Evolutionary conservation across 2,888 invertebrate genomes (phyloP).

Genomic region (Lithodes maja): DNA sequence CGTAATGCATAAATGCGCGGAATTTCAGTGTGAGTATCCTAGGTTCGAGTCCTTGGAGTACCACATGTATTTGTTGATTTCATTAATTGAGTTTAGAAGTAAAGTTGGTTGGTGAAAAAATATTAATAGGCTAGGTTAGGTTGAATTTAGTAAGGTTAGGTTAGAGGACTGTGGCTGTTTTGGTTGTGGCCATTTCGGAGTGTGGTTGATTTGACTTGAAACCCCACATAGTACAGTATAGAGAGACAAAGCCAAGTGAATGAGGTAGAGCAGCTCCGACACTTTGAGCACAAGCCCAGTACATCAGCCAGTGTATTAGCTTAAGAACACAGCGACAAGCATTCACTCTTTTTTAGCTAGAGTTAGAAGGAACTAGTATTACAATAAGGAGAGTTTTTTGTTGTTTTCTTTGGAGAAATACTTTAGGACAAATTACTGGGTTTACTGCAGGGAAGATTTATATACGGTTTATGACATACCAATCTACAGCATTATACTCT

Average conservation of each 20-base stretch:
- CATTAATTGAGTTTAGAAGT: too few relatives aligned
- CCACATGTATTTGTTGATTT: too few relatives aligned
- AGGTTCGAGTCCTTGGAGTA: too few relatives aligned
- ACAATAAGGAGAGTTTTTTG: not conserved
- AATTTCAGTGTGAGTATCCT: too few relatives aligned
- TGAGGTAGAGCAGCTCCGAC: not conserved
- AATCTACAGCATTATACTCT: not conserved
- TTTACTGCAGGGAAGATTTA: slow-evolving; percentile 6
- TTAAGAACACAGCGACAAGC: slow-evolving; percentile 12
- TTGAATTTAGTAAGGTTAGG: too few relatives aligned
- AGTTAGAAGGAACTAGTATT: not conserved
- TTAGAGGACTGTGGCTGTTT: too few relatives aligned
- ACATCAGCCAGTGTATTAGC: slow-evolving; percentile 1
- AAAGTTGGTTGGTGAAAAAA: too few relatives aligned
- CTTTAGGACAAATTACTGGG: not conserved
- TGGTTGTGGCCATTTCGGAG: too few relatives aligned
- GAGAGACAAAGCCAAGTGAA: not conserved
- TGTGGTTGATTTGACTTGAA: too few relatives aligned
- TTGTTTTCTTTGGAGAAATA: not conserved
- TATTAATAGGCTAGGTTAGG: too few relatives aligned
- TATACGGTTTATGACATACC: slow-evolving; percentile 9
- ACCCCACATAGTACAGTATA: too few relatives aligned
- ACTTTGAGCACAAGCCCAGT: not conserved
- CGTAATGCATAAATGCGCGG: too few relatives aligned
- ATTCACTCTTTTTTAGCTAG: slow-evolving; percentile 2